These are phyloP conservation scores for Genyomyrus donnyi DNA, from an alignment of 2,113 vertebrate species.

Conservation along the genomic window DNA sequence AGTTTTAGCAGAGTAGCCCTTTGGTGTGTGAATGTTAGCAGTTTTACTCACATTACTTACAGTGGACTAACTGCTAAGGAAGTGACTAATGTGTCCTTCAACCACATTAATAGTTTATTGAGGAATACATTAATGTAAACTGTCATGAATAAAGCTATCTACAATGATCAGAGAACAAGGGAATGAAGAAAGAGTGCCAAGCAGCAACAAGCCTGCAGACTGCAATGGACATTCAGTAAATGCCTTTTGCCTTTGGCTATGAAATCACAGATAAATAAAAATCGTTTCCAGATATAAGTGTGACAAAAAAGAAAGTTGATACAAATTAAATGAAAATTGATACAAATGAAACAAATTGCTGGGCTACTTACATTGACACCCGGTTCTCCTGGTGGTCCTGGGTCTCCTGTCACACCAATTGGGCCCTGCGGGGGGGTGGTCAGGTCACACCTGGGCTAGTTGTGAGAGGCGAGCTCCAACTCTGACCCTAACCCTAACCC, in stretches of 20 bases:
- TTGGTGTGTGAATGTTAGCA: background rate
- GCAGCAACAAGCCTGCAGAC: background rate
- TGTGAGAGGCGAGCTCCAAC: background rate
- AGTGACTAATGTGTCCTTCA: background rate
- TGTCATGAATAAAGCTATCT: background rate
- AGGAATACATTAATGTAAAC: background rate
- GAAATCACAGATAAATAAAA: background rate
- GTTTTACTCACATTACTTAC: background rate
- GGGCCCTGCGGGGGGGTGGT: slow-evolving; percentile 52
- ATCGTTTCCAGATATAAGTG: background rate
- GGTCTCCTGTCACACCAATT: slow-evolving; percentile 60
- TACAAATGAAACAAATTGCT: background rate
- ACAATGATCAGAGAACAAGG: background rate
- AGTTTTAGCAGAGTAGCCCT: background rate
- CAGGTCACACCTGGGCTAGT: background rate
- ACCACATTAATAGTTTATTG: background rate
- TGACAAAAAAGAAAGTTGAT: background rate
- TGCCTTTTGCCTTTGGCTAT: background rate
- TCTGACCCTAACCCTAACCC: background rate
- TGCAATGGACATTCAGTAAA: background rate
- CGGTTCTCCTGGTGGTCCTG: slow-evolving; percentile 62
- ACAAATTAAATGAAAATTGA: background rate
- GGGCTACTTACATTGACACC: slow-evolving; percentile 57
- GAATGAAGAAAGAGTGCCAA: too few species aligned
- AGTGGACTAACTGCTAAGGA: background rate